phyloP scores from a whole-genome alignment of 2,888 invertebrate genomes.

The Drosophila kambysellisi region DNA sequence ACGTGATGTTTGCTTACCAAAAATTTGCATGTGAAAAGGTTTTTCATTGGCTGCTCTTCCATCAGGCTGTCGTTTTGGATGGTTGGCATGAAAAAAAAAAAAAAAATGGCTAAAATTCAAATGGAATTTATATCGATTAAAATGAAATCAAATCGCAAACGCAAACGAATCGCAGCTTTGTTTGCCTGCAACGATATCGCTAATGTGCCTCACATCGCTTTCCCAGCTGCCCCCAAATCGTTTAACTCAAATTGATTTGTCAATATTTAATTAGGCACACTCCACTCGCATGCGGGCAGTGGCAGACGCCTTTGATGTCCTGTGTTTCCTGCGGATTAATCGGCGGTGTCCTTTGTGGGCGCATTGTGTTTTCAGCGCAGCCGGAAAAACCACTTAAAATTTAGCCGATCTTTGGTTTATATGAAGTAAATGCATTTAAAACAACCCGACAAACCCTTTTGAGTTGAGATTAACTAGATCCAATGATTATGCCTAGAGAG shows the following conservation, averaged over 20 bases:
- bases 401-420: neutral
- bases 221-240: slow-evolving; percentile 77
- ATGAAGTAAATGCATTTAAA: neutral
- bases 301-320: slow-evolving; percentile 43
- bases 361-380: slow-evolving; percentile 15
- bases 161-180: slow-evolving; percentile 75
- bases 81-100: slow-evolving; percentile 15
- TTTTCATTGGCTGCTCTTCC: slow-evolving; percentile 50
- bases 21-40: slow-evolving; percentile 77
- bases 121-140: slow-evolving; percentile 72
- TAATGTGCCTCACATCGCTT: slow-evolving; percentile 36
- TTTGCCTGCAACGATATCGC: slow-evolving; percentile 58
- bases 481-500: neutral
- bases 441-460: neutral
- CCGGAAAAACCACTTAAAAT: slow-evolving; percentile 7
- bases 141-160: slow-evolving; percentile 70
- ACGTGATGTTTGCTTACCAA: slow-evolving; percentile 66
- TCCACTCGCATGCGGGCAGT: slow-evolving; percentile 43
- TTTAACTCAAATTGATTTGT: slow-evolving; percentile 81
- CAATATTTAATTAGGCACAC: slow-evolving; percentile 76
- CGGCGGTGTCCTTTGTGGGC: slow-evolving; percentile 65
- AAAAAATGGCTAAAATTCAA: slow-evolving; percentile 45
- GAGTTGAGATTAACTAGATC: neutral
- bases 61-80: slow-evolving; percentile 45
- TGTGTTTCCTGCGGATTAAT: slow-evolving; percentile 71